A percentile compares a stretch with the other conserved stretches of the same genome.
These are phyloP conservation scores for Drosophila pallidifrons DNA, from an alignment of 1,140 invertebrate genomes.

Conservation along the genomic window DNA sequence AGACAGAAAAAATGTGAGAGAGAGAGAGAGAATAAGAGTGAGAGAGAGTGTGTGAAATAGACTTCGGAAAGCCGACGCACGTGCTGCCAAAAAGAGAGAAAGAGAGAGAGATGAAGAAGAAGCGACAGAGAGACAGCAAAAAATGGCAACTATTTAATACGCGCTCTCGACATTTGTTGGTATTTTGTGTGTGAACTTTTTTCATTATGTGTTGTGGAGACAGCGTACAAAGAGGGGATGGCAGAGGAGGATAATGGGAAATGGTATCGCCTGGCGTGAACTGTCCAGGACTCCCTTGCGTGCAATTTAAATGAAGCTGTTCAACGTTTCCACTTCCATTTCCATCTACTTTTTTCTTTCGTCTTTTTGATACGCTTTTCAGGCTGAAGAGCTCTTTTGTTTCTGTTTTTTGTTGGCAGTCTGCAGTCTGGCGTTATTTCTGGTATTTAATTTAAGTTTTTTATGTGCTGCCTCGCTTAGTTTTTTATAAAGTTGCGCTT, in stretches of 20 bases:
- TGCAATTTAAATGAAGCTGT: conserved; percentile 82
- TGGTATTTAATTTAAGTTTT: conserved; percentile 75
- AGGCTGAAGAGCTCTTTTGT: conserved; percentile 14
- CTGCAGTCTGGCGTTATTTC: conserved; percentile 14
- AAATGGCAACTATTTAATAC: conserved; percentile 81
- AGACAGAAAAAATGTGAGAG: conserved; percentile 7
- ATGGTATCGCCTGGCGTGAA: conserved; percentile 11
- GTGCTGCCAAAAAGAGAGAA: conserved; percentile 6
- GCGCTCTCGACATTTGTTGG: conserved; percentile 63
- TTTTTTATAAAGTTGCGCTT: conserved; percentile 39
- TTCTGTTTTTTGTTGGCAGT: conserved; percentile 22
- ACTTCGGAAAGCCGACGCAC: conserved; percentile 15
- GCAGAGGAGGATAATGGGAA: conserved; percentile 8
- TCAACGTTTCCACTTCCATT: conserved; percentile 36
- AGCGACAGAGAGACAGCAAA: conserved; percentile 35
- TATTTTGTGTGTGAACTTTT: conserved; percentile 73
- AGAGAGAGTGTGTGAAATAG: conserved; percentile 1
- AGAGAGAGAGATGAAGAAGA: background rate
- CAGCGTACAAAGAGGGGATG: background rate
- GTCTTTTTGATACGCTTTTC: conserved; percentile 40
- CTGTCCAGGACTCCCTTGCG: conserved; percentile 69
- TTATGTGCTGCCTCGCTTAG: conserved; percentile 42
- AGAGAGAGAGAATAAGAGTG: background rate
- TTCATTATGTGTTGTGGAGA: conserved; percentile 67
- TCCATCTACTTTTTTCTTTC: conserved; percentile 11